Evolutionary conservation across 2,113 vertebrate genomes (phyloP).

Genomic region (Poicephalus gulielmi): DNA sequence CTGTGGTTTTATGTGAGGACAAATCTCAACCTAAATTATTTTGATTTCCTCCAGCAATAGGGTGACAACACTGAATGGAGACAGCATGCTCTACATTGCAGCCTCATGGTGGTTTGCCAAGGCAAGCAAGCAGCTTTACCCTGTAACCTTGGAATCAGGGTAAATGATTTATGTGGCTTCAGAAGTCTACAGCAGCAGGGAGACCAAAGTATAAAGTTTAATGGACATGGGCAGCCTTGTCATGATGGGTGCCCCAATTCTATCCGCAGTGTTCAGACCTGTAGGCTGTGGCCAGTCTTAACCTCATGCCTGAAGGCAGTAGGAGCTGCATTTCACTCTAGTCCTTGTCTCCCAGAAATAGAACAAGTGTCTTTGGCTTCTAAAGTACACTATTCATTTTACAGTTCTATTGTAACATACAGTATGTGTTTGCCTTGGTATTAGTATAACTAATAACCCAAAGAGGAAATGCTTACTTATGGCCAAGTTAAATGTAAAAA

Average conservation of each 20-base stretch:
- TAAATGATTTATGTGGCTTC: not conserved
- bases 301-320: rapidly evolving
- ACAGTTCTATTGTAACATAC: not conserved
- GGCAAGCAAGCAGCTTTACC: not conserved
- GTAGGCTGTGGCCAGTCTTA: rapidly evolving
- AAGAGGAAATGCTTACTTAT: not conserved
- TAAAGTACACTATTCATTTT: not conserved
- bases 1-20: not conserved
- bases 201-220: not conserved
- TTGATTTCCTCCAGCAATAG: not conserved
- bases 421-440: not conserved
- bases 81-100: not conserved
- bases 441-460: not conserved
- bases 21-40: not conserved
- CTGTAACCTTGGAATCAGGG: not conserved
- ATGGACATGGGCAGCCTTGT: not conserved
- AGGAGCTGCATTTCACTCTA: rapidly evolving
- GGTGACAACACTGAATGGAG: not conserved
- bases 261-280: too few species aligned
- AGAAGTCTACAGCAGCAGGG: not conserved
- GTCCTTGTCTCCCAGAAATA: not conserved
- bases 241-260: not conserved
- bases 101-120: not conserved
- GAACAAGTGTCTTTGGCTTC: not conserved
- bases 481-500: not conserved